Conservation (phyloP, 2,113 vertebrate genomes). For the Phyllostomus hastatus region DNA sequence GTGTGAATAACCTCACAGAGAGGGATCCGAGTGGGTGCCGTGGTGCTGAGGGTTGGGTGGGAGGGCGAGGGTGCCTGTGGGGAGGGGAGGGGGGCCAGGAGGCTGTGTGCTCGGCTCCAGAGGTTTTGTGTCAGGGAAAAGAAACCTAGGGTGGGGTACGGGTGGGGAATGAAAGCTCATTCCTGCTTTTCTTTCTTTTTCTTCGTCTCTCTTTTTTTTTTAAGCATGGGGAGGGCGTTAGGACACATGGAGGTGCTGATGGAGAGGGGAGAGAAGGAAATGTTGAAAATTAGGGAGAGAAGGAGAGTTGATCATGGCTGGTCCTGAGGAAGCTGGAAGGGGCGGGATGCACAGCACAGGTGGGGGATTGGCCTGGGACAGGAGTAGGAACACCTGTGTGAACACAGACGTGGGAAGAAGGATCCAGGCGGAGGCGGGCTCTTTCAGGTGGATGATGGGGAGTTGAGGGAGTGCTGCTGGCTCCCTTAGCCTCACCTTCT, state of each 20-base stretch:
- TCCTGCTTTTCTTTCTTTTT: background rate
- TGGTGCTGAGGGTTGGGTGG: background rate
- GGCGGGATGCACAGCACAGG: background rate
- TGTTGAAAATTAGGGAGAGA: background rate
- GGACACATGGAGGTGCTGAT: background rate
- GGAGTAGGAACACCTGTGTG: background rate
- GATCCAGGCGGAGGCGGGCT: too few relatives aligned
- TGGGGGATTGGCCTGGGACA: background rate
- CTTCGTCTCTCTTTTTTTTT: background rate
- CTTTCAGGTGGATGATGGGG: background rate
- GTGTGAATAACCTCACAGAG: background rate
- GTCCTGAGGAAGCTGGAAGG: background rate
- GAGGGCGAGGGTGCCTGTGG: background rate
- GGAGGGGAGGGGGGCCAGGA: background rate
- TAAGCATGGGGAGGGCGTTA: background rate
- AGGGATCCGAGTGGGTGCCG: background rate
- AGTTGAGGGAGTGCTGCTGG: background rate
- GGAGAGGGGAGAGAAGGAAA: background rate
- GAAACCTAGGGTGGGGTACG: background rate
- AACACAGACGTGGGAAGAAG: too few relatives aligned
- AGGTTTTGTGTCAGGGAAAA: background rate
- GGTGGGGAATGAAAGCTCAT: background rate
- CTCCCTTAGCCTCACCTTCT: rapidly evolving
- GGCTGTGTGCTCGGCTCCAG: background rate
- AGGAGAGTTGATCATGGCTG: background rate